phyloP scores from a whole-genome alignment of 2,797 vertebrate species.

The Coccyzus lansbergi region DNA sequence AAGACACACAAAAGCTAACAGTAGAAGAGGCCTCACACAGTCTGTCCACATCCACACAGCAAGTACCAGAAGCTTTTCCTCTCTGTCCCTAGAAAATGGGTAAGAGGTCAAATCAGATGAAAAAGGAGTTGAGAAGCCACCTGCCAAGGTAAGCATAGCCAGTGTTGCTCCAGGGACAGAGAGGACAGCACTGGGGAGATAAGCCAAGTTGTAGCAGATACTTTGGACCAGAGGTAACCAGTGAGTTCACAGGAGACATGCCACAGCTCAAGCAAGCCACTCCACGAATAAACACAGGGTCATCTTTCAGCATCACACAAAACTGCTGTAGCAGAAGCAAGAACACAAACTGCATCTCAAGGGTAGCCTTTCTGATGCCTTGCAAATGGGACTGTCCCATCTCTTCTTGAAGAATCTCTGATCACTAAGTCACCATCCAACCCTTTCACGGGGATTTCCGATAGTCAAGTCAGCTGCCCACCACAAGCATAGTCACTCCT shows the following conservation, averaged over 20 bases:
- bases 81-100: not conserved
- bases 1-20: rapidly evolving
- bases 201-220: not conserved
- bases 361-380: not conserved
- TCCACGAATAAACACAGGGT: not conserved
- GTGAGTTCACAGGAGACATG: not conserved
- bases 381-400: not conserved
- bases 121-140: not conserved
- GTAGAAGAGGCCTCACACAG: not conserved
- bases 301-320: not conserved
- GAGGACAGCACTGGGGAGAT: not conserved
- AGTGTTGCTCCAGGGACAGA: not conserved
- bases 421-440: not conserved
- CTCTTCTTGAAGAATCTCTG: not conserved
- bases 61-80: not conserved
- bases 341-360: not conserved
- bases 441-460: not conserved
- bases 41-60: not conserved
- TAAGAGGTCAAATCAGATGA: not conserved
- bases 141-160: not conserved
- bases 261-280: not conserved
- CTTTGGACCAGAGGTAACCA: not conserved
- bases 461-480: not conserved
- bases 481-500: not conserved
- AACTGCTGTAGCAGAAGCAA: not conserved